A percentile compares a stretch with the other conserved stretches of the same genome.
These are phyloP conservation scores for Phalacrocorax brasilianus DNA, from an alignment of 2,113 vertebrate species.

Conservation along the genomic window DNA sequence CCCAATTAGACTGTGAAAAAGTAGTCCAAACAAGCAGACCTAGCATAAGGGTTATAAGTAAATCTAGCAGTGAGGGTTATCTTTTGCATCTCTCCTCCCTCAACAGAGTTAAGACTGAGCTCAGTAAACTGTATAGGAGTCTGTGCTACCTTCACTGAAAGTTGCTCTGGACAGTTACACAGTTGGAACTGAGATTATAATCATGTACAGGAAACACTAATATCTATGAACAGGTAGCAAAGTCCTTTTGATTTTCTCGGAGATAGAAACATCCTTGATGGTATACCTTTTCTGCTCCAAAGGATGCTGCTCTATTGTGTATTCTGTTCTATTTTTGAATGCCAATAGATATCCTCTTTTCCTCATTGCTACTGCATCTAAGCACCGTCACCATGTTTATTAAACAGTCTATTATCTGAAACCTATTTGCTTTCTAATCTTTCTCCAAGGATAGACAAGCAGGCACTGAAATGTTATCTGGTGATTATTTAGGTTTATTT, in stretches of 20 bases:
- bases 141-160: background rate
- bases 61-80: background rate
- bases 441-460: background rate
- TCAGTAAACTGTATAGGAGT: background rate
- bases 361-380: background rate
- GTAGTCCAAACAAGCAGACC: background rate
- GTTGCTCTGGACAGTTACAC: background rate
- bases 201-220: background rate
- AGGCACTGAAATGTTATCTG: background rate
- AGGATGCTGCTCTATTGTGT: fast-evolving
- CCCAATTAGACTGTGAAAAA: background rate
- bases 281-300: background rate
- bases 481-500: background rate
- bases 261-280: background rate
- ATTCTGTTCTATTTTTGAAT: background rate
- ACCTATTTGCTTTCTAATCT: background rate
- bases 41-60: background rate
- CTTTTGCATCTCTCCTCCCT: background rate
- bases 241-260: background rate
- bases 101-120: background rate
- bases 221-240: background rate
- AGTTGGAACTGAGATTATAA: background rate
- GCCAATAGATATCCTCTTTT: background rate
- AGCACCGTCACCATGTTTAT: background rate
- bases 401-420: background rate